Evolutionary conservation across 2,888 invertebrate genomes (phyloP).

Genomic region (Erebia epiphron): DNA sequence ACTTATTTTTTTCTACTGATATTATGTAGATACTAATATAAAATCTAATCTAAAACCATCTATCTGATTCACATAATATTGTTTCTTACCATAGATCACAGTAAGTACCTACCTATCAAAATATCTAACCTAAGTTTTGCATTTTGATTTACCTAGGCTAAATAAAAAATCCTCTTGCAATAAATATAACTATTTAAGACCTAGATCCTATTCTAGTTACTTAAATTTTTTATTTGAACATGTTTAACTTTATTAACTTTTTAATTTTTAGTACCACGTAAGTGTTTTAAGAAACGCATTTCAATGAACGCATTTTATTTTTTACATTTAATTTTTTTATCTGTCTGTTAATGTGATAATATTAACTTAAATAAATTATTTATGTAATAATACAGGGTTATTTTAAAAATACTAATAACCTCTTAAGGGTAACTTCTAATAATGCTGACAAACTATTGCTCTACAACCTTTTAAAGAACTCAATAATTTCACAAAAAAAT

Average conservation of each 20-base stretch:
- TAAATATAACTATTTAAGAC: too few species aligned
- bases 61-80: background rate
- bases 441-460: too few species aligned
- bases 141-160: background rate
- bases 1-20: background rate
- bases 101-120: background rate
- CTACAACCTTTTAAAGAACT: too few species aligned
- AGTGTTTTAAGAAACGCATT: background rate
- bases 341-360: background rate
- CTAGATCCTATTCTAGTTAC: too few species aligned
- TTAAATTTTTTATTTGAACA: too few species aligned
- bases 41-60: background rate
- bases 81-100: background rate
- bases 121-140: too few species aligned
- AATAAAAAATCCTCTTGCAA: background rate
- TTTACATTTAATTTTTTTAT: background rate
- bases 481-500: too few species aligned
- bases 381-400: too few species aligned
- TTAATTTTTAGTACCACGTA: slow-evolving; percentile 1
- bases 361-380: too few species aligned
- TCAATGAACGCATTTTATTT: too few species aligned
- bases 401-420: too few species aligned
- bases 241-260: background rate
- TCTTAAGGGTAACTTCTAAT: too few species aligned
- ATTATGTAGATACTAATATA: background rate